Evolutionary conservation across 2,113 vertebrate species (phyloP), one percentile per base, ranked within the genome.

Genomic region (Bothrops jararaca): DNA sequence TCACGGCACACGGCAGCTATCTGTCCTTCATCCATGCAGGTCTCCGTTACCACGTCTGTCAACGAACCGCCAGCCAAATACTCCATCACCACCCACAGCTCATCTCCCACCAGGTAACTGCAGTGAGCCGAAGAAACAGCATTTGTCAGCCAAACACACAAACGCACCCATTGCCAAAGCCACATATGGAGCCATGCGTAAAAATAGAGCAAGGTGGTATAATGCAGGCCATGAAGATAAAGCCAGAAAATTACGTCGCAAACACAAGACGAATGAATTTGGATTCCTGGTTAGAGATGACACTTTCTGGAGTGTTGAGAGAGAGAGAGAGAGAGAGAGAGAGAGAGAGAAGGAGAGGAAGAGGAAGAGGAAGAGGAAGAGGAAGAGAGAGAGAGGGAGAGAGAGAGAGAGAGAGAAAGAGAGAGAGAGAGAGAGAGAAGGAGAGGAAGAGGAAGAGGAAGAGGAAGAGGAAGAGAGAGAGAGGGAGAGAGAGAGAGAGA

Each of bases 21-120:
- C 94, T 99, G 99, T 34, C 98, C 99, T 97, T 99, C 99, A 0
- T 99, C 98, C 99, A 99, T 99, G 96, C 98, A 99, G 29, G 99
- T 99, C 96, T 99, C 99, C 0, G 99, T 99, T 92, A 99, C 99
- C 0, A 99, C 99, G 1, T 99, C 99, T 0, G 99, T 99, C 50
- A 99, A 95, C 20, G 99, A 99, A 3, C 99, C 99, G 95, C 99
- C 99, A 0, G 99, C 99, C 97, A 99, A 96, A 96, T 99, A 99
- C 96, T 99, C 99, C 99, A 99, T 99, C 95, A 99, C 99, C 92
- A 99, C 99, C 99, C 99, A 99, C 29, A 99, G 98, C 96, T 99
- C 99, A n/a, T 99, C 99, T 11, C 99, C 99, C 91, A 99, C 99
- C 85, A 99, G 98, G 97, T 99, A 99, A 97, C 99, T 99, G 96